Evolutionary conservation across 30 jellyfish, hydroid and myxozoan species (phyloP), one percentile per base, ranked within the genome.

Genomic region (Catostylus mosaicus): DNA sequence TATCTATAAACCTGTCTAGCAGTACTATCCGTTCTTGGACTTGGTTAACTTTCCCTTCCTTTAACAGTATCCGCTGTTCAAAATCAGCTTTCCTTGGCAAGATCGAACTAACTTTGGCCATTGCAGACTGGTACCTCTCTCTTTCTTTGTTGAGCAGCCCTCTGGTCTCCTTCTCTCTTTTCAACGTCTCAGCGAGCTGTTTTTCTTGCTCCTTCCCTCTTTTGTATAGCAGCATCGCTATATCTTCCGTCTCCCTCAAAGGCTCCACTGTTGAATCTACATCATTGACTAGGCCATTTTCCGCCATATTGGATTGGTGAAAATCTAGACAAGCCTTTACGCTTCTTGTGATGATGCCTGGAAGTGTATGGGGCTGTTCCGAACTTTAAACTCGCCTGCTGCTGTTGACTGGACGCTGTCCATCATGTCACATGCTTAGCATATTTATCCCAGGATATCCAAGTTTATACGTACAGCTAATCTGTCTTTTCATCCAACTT

Each of bases 191-290:
- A 6, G 70, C 67, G 3, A 82, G 75, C 57, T 45, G 75, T 27
- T 57, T 46, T 33, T 82, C 92, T 40, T 82, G 92, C 48, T 69
- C 86, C 40, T 68, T 82, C 30, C 71, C 92, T 37, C 92, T 40
- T 65, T 70, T 82, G 80, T 82, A 82, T 16, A 82, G 50, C 26
- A 82, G 26, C 80, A 82, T 51, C 30, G 86, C 38, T 19, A 82
- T 82, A 56, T 82, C 92, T 68, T 82, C 92, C 0, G 92, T 82
- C 32, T 82, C 92, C 48, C 78, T 63, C 80, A 82, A 24, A 18
- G 92, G 92, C 74, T 68, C 92, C 45, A 30, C 1, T 10, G 36
- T 48, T 26, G 30, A 24, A 0, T 52, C 87, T 20, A 14, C 26
- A 30, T 65, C 38, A 59, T 24, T 59, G 2, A 1, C 38, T n/a